These are phyloP conservation scores for Enteromius mattozi DNA, from an alignment of 2,797 vertebrate species.

Conservation along the genomic window DNA sequence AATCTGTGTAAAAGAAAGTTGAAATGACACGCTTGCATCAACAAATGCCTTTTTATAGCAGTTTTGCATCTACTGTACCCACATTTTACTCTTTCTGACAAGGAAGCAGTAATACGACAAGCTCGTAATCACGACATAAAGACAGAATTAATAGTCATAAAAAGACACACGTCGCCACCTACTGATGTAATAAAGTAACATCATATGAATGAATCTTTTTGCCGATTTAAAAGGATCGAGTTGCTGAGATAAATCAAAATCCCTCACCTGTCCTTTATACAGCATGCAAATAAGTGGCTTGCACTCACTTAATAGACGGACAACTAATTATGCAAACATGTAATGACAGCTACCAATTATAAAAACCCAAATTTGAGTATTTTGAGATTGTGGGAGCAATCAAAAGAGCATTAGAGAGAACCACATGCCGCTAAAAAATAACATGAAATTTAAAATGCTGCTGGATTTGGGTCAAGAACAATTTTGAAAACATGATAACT, in stretches of 20 bases:
- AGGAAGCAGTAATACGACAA: background rate
- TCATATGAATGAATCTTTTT: background rate
- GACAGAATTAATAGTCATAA: background rate
- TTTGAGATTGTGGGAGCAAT: constrained; percentile 56
- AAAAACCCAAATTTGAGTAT: constrained; percentile 14
- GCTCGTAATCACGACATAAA: no score
- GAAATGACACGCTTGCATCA: no score
- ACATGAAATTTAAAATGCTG: constrained; percentile 65
- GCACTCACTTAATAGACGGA: background rate
- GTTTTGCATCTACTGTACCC: background rate
- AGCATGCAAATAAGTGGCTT: background rate
- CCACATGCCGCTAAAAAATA: constrained; percentile 56
- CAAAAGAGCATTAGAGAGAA: constrained; percentile 58
- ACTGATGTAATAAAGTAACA: background rate
- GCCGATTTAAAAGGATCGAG: background rate
- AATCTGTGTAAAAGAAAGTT: no score
- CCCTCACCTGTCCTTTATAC: background rate
- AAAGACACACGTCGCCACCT: background rate
- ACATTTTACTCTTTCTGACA: background rate
- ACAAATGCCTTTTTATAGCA: no score
- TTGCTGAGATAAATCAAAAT: background rate
- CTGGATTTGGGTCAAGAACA: constrained; percentile 73
- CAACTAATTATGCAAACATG: background rate
- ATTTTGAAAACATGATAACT: constrained; percentile 63
- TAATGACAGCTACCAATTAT: background rate